These are phyloP conservation scores for Oasisia sp. DNA, from an alignment of 2,888 invertebrate genomes.

Conservation along the genomic window DNA sequence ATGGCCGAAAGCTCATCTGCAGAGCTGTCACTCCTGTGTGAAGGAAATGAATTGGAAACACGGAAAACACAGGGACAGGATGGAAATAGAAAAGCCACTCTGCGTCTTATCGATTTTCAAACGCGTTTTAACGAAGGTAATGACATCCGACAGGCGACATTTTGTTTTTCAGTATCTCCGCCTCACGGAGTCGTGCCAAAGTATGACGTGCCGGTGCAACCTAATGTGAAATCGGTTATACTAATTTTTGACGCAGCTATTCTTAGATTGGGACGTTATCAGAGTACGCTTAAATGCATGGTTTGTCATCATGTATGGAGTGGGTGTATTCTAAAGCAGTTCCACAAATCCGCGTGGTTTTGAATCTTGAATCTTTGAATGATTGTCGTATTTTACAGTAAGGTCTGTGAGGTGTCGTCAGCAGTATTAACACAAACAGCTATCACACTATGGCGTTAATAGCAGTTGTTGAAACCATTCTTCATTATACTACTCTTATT, in stretches of 20 bases:
- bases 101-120: not conserved
- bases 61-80: not conserved
- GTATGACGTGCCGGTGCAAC: not conserved
- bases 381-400: not conserved
- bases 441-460: too few species aligned
- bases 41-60: slow-evolving; percentile 13
- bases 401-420: not conserved
- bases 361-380: too few species aligned
- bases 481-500: too few species aligned
- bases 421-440: not conserved
- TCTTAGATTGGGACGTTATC: not conserved
- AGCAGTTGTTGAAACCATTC: too few species aligned
- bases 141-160: not conserved
- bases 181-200: not conserved
- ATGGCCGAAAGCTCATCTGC: slow-evolving; percentile 6
- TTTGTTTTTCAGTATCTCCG: not conserved
- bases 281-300: not conserved
- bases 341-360: not conserved
- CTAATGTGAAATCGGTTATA: not conserved
- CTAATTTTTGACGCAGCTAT: not conserved
- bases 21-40: not conserved
- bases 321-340: not conserved
- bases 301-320: not conserved
- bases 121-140: slow-evolving; percentile 17
- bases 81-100: not conserved